These are phyloP conservation scores for Zhuqinia jingwanae DNA, from an alignment of 2,888 invertebrate genomes.

Conservation along the genomic window DNA sequence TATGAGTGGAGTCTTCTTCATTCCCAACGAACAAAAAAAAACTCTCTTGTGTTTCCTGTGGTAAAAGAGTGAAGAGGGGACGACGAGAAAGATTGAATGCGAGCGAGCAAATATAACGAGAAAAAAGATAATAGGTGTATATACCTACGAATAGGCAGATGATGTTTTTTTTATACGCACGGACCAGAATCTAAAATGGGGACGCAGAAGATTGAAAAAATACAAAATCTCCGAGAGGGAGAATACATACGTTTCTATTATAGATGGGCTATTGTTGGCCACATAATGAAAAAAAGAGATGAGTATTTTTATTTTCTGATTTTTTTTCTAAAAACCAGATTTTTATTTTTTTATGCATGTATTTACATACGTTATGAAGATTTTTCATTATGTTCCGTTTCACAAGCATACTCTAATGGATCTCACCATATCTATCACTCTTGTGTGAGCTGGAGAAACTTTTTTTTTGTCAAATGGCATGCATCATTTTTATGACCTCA, in stretches of 20 bases:
- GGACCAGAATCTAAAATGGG: neutral
- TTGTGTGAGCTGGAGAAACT: slow-evolving; percentile 48
- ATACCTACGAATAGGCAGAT: neutral
- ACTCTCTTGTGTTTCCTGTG: slow-evolving; percentile 18
- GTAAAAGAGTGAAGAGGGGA: slow-evolving; percentile 40
- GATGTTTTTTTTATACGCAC: neutral
- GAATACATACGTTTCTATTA: too few relatives aligned
- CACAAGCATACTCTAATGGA: slow-evolving; percentile 47
- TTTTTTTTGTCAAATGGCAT: neutral
- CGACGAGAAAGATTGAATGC: neutral
- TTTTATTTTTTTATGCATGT: slow-evolving; percentile 47
- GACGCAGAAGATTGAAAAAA: slow-evolving; percentile 1
- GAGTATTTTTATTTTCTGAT: slow-evolving; percentile 23
- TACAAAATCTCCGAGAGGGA: neutral
- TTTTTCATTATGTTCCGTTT: slow-evolving; percentile 20
- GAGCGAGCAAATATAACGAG: neutral
- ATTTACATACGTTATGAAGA: slow-evolving; percentile 18
- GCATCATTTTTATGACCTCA: slow-evolving; percentile 61
- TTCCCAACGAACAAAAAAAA: slow-evolving; percentile 17
- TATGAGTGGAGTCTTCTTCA: slow-evolving; percentile 2
- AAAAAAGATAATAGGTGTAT: too few relatives aligned
- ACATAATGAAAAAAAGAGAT: slow-evolving; percentile 1
- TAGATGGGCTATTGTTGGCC: neutral
- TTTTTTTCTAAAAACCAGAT: slow-evolving; percentile 55
- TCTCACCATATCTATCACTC: neutral